These are phyloP conservation scores for Monochamus saltuarius DNA, from an alignment of 1,140 invertebrate genomes.

Conservation along the genomic window DNA sequence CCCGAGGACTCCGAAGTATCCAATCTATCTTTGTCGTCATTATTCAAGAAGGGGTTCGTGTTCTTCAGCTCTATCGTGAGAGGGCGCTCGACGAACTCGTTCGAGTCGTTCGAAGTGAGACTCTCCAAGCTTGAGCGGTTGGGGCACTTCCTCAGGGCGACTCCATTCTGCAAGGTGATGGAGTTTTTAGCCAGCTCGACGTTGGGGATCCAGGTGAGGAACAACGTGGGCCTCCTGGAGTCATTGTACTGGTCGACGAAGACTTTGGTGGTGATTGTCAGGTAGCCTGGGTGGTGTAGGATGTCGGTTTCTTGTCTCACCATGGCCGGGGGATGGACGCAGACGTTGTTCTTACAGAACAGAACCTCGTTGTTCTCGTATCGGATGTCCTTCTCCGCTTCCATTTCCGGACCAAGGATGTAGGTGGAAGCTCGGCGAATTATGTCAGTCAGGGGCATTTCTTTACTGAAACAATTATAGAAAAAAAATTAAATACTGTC, in stretches of 20 bases:
- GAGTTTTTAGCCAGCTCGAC: constrained; percentile 84
- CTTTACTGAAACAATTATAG: constrained; percentile 6
- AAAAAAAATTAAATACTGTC: too few relatives aligned
- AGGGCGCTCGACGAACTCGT: constrained; percentile 29
- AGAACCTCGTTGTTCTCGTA: constrained; percentile 82
- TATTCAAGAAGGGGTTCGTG: constrained; percentile 50
- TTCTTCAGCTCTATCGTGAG: constrained; percentile 42
- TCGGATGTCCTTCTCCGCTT: constrained; percentile 59
- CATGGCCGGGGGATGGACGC: constrained; percentile 87
- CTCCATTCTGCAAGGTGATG: constrained; percentile 44
- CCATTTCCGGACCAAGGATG: constrained; percentile 67
- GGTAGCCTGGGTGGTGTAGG: constrained; percentile 79
- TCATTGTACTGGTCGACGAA: constrained; percentile 71
- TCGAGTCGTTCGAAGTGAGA: constrained; percentile 46
- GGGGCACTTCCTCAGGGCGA: constrained; percentile 35
- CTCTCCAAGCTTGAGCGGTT: constrained; percentile 48
- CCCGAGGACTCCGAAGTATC: constrained; percentile 34
- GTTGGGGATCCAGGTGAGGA: constrained; percentile 94
- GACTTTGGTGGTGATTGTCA: constrained; percentile 17
- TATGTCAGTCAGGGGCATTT: constrained; percentile 76
- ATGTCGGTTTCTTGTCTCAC: constrained; percentile 77
- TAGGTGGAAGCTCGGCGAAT: constrained; percentile 75
- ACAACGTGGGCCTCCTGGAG: constrained; percentile 74
- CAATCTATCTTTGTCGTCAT: constrained; percentile 35
- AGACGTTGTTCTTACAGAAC: constrained; percentile 93